Percentiles rank a stretch among this genome's conserved stretches.
Conservation (phyloP, 2,113 vertebrate genomes). For the Tragelaphus imberbis region DNA sequence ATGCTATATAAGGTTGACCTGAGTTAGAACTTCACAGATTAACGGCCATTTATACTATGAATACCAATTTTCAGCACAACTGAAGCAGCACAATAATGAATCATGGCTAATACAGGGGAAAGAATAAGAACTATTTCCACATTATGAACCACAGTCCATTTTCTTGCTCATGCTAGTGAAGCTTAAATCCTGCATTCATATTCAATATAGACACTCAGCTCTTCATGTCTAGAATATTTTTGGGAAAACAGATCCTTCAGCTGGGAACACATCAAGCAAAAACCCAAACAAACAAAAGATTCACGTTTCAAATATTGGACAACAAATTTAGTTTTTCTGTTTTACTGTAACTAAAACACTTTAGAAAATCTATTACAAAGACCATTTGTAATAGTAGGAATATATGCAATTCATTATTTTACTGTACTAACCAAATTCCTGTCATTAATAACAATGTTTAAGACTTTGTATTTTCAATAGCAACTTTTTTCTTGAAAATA, state of each 20-base stretch:
- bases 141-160: neutral
- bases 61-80: neutral
- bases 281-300: neutral
- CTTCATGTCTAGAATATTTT: neutral
- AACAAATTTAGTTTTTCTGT: neutral
- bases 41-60: neutral
- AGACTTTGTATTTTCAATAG: neutral
- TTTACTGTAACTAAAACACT: neutral
- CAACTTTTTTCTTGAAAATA: neutral
- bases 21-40: neutral
- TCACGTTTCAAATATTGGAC: neutral
- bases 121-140: neutral
- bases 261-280: neutral
- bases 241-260: neutral
- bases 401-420: neutral
- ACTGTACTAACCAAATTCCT: neutral
- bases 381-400: neutral
- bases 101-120: neutral
- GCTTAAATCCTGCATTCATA: neutral
- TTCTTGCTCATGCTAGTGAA: slow-evolving; percentile 1
- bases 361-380: neutral
- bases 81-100: neutral
- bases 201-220: neutral
- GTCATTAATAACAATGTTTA: neutral
- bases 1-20: neutral